These are phyloP conservation scores for Epistrophe grossulariae DNA, from an alignment of 2,888 invertebrate genomes.

Conservation along the genomic window DNA sequence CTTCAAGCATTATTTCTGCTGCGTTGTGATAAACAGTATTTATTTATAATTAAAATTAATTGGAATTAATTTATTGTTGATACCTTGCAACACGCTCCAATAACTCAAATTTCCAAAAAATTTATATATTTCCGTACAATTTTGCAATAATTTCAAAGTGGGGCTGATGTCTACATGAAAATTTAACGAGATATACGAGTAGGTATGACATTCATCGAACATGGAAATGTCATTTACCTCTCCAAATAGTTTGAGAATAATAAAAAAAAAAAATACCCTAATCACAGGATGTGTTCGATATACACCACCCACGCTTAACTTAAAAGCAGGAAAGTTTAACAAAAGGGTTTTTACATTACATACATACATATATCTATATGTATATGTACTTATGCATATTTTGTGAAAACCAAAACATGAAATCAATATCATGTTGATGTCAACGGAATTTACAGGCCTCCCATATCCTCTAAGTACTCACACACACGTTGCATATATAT, in stretches of 20 bases:
- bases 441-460: slow-evolving; percentile 21
- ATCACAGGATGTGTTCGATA: slow-evolving; percentile 49
- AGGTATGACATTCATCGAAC: slow-evolving; percentile 34
- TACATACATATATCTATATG: no score
- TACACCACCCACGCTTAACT: neutral
- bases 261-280: slow-evolving; percentile 16
- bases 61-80: slow-evolving; percentile 39
- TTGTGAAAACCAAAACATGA: slow-evolving; percentile 31
- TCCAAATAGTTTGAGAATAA: neutral
- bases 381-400: neutral
- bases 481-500: slow-evolving; percentile 57
- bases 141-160: slow-evolving; percentile 17
- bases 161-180: slow-evolving; percentile 46
- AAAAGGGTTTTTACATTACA: neutral
- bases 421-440: slow-evolving; percentile 37
- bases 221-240: slow-evolving; percentile 54
- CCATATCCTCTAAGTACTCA: slow-evolving; percentile 24
- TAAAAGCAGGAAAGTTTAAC: slow-evolving; percentile 11
- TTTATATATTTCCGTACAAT: slow-evolving; percentile 8
- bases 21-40: slow-evolving; percentile 27
- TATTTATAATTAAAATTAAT: slow-evolving; percentile 59
- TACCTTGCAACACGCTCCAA: neutral
- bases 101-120: slow-evolving; percentile 22
- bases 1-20: neutral
- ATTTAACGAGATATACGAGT: slow-evolving; percentile 50